phyloP scores from a whole-genome alignment of 2,888 invertebrate genomes.

The Ischnura elegans region DNA sequence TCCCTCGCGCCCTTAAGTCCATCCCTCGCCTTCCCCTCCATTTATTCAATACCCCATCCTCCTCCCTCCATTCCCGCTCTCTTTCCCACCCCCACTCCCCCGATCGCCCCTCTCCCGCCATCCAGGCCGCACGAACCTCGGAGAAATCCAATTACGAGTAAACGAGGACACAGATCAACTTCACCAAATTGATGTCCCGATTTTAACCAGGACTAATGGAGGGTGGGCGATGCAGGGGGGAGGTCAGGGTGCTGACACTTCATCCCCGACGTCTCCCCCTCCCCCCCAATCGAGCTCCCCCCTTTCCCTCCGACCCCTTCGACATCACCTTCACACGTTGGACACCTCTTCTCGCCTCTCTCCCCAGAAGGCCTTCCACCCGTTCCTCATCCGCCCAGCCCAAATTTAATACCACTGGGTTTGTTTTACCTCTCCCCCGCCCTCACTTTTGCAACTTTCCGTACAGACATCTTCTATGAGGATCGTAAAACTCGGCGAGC shows the following conservation, averaged over 20 bases:
- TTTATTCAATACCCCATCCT: conserved; percentile 33
- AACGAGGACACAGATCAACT: conserved; percentile 68
- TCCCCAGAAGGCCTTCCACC: conserved; percentile 43
- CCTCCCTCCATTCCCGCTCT: conserved; percentile 40
- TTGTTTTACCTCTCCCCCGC: neutral
- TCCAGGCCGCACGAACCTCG: conserved; percentile 44
- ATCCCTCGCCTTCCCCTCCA: conserved; percentile 31
- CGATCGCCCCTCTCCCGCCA: conserved; percentile 72
- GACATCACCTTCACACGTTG: neutral
- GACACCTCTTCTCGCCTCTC: neutral
- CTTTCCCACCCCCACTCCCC: conserved; percentile 68
- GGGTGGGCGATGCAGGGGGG: conserved; percentile 5
- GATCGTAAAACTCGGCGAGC: neutral
- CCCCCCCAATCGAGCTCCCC: neutral
- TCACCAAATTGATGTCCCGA: conserved; percentile 67
- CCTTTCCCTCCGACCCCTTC: neutral
- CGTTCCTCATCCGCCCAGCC: too few species aligned
- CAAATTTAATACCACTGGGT: too few species aligned
- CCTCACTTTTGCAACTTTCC: conserved; percentile 66
- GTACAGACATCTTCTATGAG: neutral
- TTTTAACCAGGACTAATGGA: conserved; percentile 68
- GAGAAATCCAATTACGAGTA: conserved; percentile 66
- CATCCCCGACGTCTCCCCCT: neutral
- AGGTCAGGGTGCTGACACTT: conserved; percentile 31
- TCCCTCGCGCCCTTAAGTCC: neutral